A percentile compares a stretch with the other conserved stretches of the same genome.
Evolutionary conservation across 1,140 invertebrate species (phyloP).

Genomic region (Zaprionus capensis): DNA sequence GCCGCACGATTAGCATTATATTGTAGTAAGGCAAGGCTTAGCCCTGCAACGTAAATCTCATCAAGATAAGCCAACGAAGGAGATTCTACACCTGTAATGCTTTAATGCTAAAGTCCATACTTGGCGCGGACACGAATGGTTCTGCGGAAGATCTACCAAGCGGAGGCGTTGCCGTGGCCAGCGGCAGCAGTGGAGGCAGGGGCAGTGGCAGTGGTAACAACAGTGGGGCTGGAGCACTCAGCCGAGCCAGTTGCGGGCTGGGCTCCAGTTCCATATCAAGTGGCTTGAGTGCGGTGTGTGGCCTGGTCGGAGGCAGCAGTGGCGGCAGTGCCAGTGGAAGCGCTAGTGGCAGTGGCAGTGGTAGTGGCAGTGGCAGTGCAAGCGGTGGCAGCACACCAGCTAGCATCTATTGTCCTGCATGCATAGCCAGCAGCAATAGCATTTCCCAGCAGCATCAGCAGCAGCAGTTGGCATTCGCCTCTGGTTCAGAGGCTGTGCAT

Average conservation of each 20-base stretch:
- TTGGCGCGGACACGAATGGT: constrained; percentile 67
- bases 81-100: constrained; percentile 74
- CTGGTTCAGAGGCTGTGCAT: constrained; percentile 39
- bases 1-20: constrained; percentile 4
- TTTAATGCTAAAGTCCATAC: constrained; percentile 83
- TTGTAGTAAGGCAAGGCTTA: constrained; percentile 20
- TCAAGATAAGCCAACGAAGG: constrained; percentile 61
- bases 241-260: constrained; percentile 53
- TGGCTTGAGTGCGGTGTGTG: constrained; percentile 60
- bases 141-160: constrained; percentile 54
- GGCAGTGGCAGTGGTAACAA: constrained; percentile 33
- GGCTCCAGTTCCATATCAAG: constrained; percentile 70
- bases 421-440: constrained; percentile 48
- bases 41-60: constrained; percentile 38
- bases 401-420: constrained; percentile 66
- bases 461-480: constrained; percentile 22
- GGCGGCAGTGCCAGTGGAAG: constrained; percentile 23
- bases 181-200: constrained; percentile 35
- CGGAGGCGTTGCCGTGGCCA: constrained; percentile 65
- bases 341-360: constrained; percentile 28
- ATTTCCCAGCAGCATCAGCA: constrained; percentile 34
- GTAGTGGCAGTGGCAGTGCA: constrained; percentile 39
- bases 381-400: constrained; percentile 59
- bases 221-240: constrained; percentile 20
- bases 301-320: constrained; percentile 37